Conservation (phyloP, 2,113 vertebrate species). For the Phycodurus eques region DNA sequence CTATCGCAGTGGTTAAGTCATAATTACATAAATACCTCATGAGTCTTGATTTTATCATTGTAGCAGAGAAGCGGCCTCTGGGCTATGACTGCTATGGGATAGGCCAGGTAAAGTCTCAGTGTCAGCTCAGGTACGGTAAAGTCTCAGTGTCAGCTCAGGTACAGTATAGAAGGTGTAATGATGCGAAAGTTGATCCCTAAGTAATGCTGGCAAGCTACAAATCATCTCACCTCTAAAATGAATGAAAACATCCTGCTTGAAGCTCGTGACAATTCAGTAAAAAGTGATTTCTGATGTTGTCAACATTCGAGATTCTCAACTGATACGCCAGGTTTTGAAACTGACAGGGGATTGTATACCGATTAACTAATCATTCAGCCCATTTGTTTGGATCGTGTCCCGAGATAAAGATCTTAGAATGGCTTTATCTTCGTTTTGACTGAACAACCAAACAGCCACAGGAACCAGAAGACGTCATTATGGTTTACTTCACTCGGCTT, state of each 20-base stretch:
- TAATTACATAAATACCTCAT: background rate
- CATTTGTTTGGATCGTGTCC: background rate
- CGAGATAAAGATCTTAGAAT: too few relatives aligned
- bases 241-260: constrained; percentile 12
- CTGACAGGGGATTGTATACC: background rate
- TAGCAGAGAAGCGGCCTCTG: constrained; percentile 13
- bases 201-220: constrained; percentile 18
- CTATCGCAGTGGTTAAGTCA: background rate
- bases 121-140: constrained; percentile 18
- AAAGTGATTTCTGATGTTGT: background rate
- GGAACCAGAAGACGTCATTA: too few relatives aligned
- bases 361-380: background rate
- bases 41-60: constrained; percentile 1
- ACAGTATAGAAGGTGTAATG: background rate
- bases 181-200: constrained; percentile 17
- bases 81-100: constrained; percentile 24
- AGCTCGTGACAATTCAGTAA: constrained; percentile 2
- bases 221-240: constrained; percentile 28
- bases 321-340: background rate
- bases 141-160: constrained; percentile 30
- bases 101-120: constrained; percentile 16
- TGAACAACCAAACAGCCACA: too few relatives aligned
- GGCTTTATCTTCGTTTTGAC: too few relatives aligned
- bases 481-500: too few relatives aligned
- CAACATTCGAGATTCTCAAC: constrained; percentile 6